These are phyloP conservation scores for Cloeon dipterum DNA, from an alignment of 2,888 invertebrate genomes.

Conservation along the genomic window DNA sequence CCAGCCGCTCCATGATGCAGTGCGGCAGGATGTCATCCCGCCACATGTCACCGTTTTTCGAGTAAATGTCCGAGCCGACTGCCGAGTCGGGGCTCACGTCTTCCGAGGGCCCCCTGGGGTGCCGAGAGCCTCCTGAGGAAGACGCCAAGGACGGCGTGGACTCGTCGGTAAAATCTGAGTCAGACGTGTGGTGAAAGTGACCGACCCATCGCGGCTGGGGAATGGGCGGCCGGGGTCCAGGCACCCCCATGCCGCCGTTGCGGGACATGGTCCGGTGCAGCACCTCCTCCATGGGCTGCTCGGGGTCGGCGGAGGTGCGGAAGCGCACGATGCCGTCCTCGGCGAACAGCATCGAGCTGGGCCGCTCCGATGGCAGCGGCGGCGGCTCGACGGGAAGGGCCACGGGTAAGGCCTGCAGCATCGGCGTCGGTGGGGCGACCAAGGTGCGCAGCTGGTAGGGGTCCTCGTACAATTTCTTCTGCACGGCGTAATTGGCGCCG, in stretches of 20 bases:
- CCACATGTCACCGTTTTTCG: neutral
- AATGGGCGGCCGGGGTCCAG: conserved; percentile 1
- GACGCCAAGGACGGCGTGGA: conserved; percentile 3
- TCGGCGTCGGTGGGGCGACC: conserved; percentile 6
- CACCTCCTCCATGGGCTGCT: conserved; percentile 11
- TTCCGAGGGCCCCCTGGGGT: conserved; percentile 4
- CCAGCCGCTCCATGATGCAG: too few species aligned
- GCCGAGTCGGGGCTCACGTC: conserved; percentile 13
- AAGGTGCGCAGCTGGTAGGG: conserved; percentile 24
- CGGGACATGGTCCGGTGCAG: conserved; percentile 4
- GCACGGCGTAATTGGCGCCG: conserved; percentile 62
- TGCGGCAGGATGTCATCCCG: too few species aligned
- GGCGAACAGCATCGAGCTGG: conserved; percentile 58
- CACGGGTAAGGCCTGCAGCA: conserved; percentile 4
- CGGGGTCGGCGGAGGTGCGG: conserved; percentile 34
- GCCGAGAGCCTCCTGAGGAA: conserved; percentile 1
- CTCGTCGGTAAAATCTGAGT: neutral
- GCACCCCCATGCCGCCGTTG: conserved; percentile 1
- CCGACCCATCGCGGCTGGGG: conserved; percentile 2
- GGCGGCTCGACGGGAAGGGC: conserved; percentile 3
- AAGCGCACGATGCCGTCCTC: conserved; percentile 78
- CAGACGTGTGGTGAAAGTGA: conserved; percentile 1
- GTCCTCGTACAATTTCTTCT: conserved; percentile 54
- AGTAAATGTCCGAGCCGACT: conserved; percentile 8
- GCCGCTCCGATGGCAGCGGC: conserved; percentile 8